phyloP scores from a whole-genome alignment of 2,888 invertebrate genomes.

The Apamea monoglypha region DNA sequence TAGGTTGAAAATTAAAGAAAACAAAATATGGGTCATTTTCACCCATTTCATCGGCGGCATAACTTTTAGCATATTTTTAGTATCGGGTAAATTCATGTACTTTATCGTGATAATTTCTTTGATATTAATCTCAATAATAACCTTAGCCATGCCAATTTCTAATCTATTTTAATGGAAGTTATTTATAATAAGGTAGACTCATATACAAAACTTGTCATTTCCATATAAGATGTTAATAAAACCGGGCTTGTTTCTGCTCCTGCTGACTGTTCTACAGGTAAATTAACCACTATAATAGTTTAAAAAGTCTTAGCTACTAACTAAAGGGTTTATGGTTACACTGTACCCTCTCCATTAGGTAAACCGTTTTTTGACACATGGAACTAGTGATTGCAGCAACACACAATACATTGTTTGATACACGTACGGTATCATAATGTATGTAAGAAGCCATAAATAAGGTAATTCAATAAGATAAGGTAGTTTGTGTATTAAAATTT shows the following conservation, averaged over 20 bases:
- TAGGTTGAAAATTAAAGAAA: no score
- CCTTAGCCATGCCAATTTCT: neutral
- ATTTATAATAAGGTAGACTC: neutral
- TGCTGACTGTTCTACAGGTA: conserved; percentile 34
- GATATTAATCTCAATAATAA: conserved; percentile 12
- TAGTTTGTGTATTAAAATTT: no score
- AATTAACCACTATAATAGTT: neutral
- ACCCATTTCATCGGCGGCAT: neutral
- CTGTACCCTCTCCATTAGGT: no score
- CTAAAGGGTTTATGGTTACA: no score
- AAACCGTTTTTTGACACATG: no score
- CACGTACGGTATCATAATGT: no score
- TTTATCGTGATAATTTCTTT: neutral
- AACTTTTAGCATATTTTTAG: neutral
- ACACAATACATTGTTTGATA: no score
- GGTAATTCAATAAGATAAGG: no score
- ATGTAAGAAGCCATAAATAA: no score
- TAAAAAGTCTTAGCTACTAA: neutral
- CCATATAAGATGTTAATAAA: conserved; percentile 13
- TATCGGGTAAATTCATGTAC: neutral
- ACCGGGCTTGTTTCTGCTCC: neutral
- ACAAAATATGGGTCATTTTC: neutral
- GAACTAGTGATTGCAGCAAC: no score
- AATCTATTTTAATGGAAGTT: neutral
- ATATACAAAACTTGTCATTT: neutral